Conservation (phyloP, 2,888 invertebrate species). For the Amblyteles armatorius region DNA sequence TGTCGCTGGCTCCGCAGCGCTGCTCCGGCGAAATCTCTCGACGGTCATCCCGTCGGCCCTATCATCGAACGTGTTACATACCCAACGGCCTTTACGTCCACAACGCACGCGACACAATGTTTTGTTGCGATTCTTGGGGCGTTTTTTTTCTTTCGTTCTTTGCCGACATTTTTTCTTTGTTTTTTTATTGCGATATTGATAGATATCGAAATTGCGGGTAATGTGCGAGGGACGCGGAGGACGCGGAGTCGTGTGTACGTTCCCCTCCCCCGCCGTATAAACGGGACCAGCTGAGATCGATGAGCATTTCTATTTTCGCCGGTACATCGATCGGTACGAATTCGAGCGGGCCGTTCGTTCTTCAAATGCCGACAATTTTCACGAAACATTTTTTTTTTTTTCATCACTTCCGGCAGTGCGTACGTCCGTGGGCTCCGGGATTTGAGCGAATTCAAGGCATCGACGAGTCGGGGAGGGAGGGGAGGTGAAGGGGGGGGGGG, state of each 20-base stretch:
- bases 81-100: not conserved
- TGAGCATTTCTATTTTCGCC: conserved; percentile 58
- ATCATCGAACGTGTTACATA: conserved; percentile 9
- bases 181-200: not conserved
- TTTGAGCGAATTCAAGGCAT: not conserved
- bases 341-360: conserved; percentile 4
- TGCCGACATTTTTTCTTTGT: too few relatives aligned
- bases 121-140: not conserved
- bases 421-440: not conserved
- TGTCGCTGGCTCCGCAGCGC: conserved; percentile 32
- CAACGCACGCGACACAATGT: not conserved
- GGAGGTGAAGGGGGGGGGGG: conserved; percentile 4
- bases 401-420: not conserved
- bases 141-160: not conserved
- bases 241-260: conserved; percentile 5
- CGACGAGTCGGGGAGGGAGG: not conserved
- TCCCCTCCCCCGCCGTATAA: not conserved
- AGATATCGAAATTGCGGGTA: not conserved
- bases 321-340: conserved; percentile 40
- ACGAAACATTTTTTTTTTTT: not conserved
- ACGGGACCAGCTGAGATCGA: conserved; percentile 60
- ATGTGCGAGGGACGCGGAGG: not conserved
- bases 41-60: not conserved
- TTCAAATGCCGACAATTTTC: not conserved
- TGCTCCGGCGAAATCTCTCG: not conserved